Evolutionary conservation across 2,888 invertebrate genomes (phyloP).

Genomic region (Mesoligia furuncula): DNA sequence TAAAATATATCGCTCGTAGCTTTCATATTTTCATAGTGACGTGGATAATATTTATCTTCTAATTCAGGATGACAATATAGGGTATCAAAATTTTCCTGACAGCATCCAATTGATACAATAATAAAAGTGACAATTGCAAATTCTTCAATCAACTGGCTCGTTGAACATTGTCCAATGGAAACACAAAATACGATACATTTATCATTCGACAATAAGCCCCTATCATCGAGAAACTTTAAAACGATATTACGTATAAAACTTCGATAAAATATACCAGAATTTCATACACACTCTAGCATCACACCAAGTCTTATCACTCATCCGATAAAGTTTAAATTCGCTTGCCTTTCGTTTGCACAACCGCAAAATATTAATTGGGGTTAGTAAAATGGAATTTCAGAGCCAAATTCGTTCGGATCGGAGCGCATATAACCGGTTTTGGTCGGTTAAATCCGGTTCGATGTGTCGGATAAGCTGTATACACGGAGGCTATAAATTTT

Average conservation of each 20-base stretch:
- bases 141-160: slow-evolving; percentile 46
- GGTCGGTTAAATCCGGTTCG: slow-evolving; percentile 71
- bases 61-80: slow-evolving; percentile 12
- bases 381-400: slow-evolving; percentile 55
- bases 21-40: background rate
- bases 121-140: slow-evolving; percentile 46
- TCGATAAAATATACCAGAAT: slow-evolving; percentile 36
- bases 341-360: slow-evolving; percentile 22
- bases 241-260: slow-evolving; percentile 42
- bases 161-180: slow-evolving; percentile 22
- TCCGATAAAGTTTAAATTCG: slow-evolving; percentile 30
- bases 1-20: background rate
- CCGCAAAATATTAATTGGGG: slow-evolving; percentile 56
- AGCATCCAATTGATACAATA: slow-evolving; percentile 20
- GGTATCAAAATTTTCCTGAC: slow-evolving; percentile 20
- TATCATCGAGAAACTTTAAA: slow-evolving; percentile 62
- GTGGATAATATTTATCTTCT: slow-evolving; percentile 12
- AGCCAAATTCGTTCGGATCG: slow-evolving; percentile 67
- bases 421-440: slow-evolving; percentile 68
- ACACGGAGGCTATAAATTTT: slow-evolving; percentile 57
- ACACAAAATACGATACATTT: slow-evolving; percentile 46
- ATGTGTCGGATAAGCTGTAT: slow-evolving; percentile 70
- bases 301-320: background rate
- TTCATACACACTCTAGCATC: background rate
- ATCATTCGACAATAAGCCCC: slow-evolving; percentile 55